Conservation (phyloP, 2,113 vertebrate genomes). For the zebrafish (Danio rerio) region DNA sequence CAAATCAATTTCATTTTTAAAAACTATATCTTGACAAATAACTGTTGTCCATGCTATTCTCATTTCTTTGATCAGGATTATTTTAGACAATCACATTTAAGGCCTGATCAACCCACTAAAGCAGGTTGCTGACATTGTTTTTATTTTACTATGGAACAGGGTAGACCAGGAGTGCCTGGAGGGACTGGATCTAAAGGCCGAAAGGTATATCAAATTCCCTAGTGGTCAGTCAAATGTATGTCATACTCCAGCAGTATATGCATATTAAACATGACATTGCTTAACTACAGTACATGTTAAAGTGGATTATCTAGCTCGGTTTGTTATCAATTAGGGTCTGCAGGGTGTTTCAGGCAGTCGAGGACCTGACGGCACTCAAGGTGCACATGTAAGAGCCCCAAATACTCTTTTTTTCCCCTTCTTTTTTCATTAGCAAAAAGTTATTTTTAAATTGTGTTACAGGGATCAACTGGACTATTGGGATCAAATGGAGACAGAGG, state of each 20-base stretch:
- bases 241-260: background rate
- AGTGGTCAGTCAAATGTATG: background rate
- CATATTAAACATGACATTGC: background rate
- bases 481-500: constrained; percentile 67
- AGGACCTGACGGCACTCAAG: constrained; percentile 71
- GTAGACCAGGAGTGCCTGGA: constrained; percentile 65
- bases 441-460: constrained; percentile 23
- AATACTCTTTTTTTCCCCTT: background rate
- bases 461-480: constrained; percentile 69
- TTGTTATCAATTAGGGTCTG: constrained; percentile 66
- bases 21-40: too few relatives aligned
- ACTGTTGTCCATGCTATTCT: too few relatives aligned
- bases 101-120: background rate
- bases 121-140: background rate
- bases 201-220: constrained; percentile 65
- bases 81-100: background rate
- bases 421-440: background rate
- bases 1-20: too few relatives aligned
- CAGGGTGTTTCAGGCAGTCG: constrained; percentile 65
- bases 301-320: background rate
- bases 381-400: constrained; percentile 64
- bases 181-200: constrained; percentile 69
- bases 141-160: constrained; percentile 64
- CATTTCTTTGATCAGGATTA: background rate
- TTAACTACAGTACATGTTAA: background rate